A percentile compares a stretch with the other conserved stretches of the same genome.
Conservation (phyloP, 2,888 invertebrate species). For the Orchesellides sinensis region DNA sequence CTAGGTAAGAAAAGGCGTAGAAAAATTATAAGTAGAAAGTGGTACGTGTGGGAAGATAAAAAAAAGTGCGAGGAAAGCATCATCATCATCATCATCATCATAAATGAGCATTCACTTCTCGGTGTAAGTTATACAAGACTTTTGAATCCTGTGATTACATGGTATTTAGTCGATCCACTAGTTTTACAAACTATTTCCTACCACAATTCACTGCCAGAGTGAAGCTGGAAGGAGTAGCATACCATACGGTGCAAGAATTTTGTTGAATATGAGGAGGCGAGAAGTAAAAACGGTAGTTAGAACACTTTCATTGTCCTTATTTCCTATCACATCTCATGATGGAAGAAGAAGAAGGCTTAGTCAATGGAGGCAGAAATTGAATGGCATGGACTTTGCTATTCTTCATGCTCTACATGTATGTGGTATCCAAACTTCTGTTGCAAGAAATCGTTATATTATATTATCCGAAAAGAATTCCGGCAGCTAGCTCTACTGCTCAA, state of each 20-base stretch:
- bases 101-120: neutral
- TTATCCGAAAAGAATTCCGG: too few relatives aligned
- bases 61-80: conserved; percentile 5
- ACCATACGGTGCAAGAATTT: neutral
- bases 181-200: conserved; percentile 6
- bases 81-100: conserved; percentile 4
- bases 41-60: neutral
- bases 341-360: too few relatives aligned
- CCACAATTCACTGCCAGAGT: neutral
- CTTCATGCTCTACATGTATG: neutral
- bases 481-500: too few relatives aligned
- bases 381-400: neutral
- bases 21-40: neutral
- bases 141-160: conserved; percentile 33
- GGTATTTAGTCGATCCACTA: conserved; percentile 13
- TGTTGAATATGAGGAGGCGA: neutral
- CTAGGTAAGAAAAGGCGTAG: neutral
- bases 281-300: neutral
- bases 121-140: conserved; percentile 1
- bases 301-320: neutral
- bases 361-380: conserved; percentile 1
- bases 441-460: too few relatives aligned
- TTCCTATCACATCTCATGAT: too few relatives aligned
- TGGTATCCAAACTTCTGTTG: too few relatives aligned
- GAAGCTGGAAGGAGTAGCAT: neutral